A percentile compares a stretch with the other conserved stretches of the same genome.
Conservation (phyloP, 2,113 vertebrate species). For the Anarhynchus alexandrinus region DNA sequence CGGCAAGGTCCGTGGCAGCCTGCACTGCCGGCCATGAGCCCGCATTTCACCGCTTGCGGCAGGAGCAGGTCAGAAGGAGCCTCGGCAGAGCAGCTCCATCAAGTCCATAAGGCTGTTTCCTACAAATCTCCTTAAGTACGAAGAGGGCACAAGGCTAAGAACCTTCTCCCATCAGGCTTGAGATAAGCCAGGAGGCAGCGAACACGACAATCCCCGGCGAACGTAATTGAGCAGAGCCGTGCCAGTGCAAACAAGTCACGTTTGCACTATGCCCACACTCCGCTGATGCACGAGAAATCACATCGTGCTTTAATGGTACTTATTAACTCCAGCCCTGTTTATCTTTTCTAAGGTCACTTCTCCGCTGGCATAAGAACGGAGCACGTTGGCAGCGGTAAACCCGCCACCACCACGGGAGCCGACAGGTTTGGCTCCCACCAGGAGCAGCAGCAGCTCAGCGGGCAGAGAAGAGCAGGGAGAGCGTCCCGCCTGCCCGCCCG, state of each 20-base stretch:
- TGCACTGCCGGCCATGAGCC: rapidly evolving
- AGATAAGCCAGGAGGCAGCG: not conserved
- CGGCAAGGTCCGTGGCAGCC: not conserved
- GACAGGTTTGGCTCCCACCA: not conserved
- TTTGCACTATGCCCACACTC: not conserved
- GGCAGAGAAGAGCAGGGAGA: not conserved
- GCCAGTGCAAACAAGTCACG: not conserved
- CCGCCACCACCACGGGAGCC: rapidly evolving
- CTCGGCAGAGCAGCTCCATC: not conserved
- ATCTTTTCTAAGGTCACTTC: not conserved
- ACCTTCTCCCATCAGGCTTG: not conserved
- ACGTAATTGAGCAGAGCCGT: rapidly evolving
- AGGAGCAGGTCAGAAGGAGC: not conserved
- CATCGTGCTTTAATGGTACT: not conserved
- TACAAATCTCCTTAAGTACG: not conserved
- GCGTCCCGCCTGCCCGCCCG: no score
- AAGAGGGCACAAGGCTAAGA: not conserved
- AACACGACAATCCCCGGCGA: not conserved
- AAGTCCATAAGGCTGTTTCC: not conserved
- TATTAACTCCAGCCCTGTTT: not conserved
- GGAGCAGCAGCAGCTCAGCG: no score
- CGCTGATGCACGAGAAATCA: not conserved
- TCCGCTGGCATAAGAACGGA: not conserved
- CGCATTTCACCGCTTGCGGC: rapidly evolving
- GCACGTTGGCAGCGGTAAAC: rapidly evolving